Conservation (phyloP, 2,888 invertebrate genomes). For the Gortyna flavago region DNA sequence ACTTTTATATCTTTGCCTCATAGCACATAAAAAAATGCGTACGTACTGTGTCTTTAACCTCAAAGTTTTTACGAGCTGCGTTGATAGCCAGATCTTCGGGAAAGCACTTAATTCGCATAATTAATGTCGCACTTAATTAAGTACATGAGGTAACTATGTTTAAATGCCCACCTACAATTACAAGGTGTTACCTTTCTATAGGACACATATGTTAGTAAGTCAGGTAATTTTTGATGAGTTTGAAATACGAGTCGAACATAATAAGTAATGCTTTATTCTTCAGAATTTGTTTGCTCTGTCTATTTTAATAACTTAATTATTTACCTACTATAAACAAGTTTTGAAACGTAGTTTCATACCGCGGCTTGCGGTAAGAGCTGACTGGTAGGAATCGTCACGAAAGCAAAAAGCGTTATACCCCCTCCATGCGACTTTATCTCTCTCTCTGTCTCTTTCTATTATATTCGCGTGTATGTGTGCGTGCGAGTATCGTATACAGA, state of each 20-base stretch:
- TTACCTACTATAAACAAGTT: background rate
- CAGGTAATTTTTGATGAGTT: background rate
- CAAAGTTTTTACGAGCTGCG: slow-evolving; percentile 51
- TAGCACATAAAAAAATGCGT: slow-evolving; percentile 51
- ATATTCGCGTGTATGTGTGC: too few species aligned
- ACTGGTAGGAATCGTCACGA: too few species aligned
- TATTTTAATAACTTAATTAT: background rate
- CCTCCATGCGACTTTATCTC: too few species aligned
- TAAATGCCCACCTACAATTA: slow-evolving; percentile 5
- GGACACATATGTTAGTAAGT: too few species aligned
- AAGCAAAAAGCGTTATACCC: too few species aligned
- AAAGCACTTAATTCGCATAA: slow-evolving; percentile 34
- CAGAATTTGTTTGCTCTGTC: too few species aligned
- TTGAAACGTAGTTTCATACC: too few species aligned
- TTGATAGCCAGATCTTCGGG: slow-evolving; percentile 42
- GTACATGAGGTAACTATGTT: slow-evolving; percentile 2
- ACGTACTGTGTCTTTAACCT: slow-evolving; percentile 43
- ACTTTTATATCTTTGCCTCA: slow-evolving; percentile 48
- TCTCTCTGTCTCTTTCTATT: too few species aligned
- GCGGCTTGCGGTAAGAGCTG: too few species aligned
- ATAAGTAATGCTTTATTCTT: background rate
- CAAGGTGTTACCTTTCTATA: background rate
- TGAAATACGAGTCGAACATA: background rate
- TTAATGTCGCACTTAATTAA: slow-evolving; percentile 51
- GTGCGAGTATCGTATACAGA: background rate